Evolutionary conservation across 2,888 invertebrate species (phyloP), one percentile per base, ranked within the genome.

Genomic region (Uropetala carovei): DNA sequence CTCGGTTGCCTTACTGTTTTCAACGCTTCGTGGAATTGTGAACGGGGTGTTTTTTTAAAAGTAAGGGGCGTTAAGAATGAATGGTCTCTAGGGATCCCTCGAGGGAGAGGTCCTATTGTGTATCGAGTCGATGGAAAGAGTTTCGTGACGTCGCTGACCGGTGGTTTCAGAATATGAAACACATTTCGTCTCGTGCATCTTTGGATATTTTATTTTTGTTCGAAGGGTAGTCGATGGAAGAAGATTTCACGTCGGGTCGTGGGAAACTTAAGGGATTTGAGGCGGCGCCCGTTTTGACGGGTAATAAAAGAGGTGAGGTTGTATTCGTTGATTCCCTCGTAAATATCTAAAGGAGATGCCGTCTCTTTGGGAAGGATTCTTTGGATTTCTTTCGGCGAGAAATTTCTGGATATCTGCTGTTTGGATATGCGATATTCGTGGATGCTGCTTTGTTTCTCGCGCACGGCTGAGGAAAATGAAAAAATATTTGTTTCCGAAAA

Each of bases 81-180:
- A 43, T 5, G 43, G 43, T 43, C 43, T 43, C 5, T 43, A 1
- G 43, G 43, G 43, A 43, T 1, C 43, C 5, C 43, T 43, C 1
- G 43, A 43, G 43, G 43, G 5, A 43, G 43, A 43, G 43, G 43
- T 3, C 43, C 43, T 43, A 43, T 43, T 43, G 43, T 43, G 43
- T 43, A 43, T 43, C 43, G 43, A 43, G 1, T 43, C 43, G 43
- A 43, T 43, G 43, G 43, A 43, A 43, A 43, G n/a, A n/a, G 22
- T 75, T 27, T 22, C 75, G 27, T 75, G 75, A 75, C 75, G 75
- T 75, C 75, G 75, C 75, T 75, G 75, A 75, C 75, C 75, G 22
- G 27, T 27, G 68, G n/a, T 18, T 5, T n/a, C 68, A 27, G 75
- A 75, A 75, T 22, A 75, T 27, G 75, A 75, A 75, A 75, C 75